Evolutionary conservation across 1,140 invertebrate genomes (phyloP), one percentile per base, ranked within the genome.

Genomic region (Cataglyphis hispanica): DNA sequence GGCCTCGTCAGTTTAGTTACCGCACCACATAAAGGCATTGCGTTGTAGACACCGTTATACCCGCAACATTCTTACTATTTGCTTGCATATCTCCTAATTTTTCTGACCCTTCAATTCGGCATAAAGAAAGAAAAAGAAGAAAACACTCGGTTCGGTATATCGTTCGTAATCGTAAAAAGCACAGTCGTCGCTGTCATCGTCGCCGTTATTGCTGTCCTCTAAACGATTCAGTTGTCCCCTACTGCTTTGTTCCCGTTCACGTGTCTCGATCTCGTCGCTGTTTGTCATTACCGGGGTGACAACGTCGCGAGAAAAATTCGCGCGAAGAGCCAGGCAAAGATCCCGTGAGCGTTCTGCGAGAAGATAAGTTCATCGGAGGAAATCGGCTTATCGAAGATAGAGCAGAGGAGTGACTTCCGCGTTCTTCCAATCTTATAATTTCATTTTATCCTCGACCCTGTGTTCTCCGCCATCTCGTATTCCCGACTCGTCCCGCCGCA

Each of bases 1-100:
- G 46, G 87, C 84, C 86, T 92, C 93, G 92, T 94, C 95, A 95
- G 95, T 95, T 95, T 95, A 95, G 95, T 95, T 95, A 95, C 94
- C 95, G 95, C 95, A 95, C 95, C 93, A 95, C 95, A 94, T 94
- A 94, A 94, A 95, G 94, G 93, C 95, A 95, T 95, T 95, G 94
- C 94, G 94, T 95, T 95, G 93, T 95, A 94, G 94, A 94, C 93
- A 94, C 94, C 94, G 93, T 95, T 94, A 90, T 86, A 92, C 91
- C 93, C 93, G 93, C 93, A 94, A 94, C 92, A 94, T 94, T 95
- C 93, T 95, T 94, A 92, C 86, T 77, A 92, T 93, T 94, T 94
- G 93, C 92, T 94, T 94, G 89, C 93, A 89, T 93, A 87, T 88
- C 67, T 86, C 87, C 69, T 91, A 64, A 91, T 83, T 91, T 50